Evolutionary conservation across 2,888 invertebrate species (phyloP), one percentile per base, ranked within the genome.

Genomic region (Cecidostiba fungosa): DNA sequence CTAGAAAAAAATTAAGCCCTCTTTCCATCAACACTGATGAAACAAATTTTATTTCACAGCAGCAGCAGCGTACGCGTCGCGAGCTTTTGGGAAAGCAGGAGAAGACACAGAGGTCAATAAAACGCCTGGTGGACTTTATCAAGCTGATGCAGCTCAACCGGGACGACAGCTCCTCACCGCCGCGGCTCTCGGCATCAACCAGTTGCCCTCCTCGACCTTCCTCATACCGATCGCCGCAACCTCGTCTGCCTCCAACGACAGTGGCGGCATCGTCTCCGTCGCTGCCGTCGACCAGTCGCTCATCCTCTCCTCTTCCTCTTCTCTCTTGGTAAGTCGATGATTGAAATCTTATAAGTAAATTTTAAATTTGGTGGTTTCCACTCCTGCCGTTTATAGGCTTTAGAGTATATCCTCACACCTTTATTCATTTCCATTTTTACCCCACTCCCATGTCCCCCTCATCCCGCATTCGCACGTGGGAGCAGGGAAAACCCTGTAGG

Each of bases 51-150:
- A 26, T 29, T 66, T 29, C 66, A 19, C 87, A 93, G 93, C 88
- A 92, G 81, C 93, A 93, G 88, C 91, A 92, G 70, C 92, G 91
- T 89, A 90, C 90, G 85, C 92, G 92, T 47, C 92, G 91, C 90
- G 93, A 93, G 86, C 87, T 91, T 87, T 85, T 92, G 90, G 92
- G 90, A 89, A 92, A 92, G 73, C 92, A 92, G 90, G 93, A 92
- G 90, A 92, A 90, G 89, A 93, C 92, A 19, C 93, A 92, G 91
- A 93, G 88, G 80, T 93, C 92, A 81, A 93, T 93, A 91, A 93
- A 92, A 77, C 92, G 92, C 32, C 90, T 93, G 83, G 90, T 92
- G 91, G 93, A 92, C 87, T 93, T 93, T 88, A 92, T 92, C 90
- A 92, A 91, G 77, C 86, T 90, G 91, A 92, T 92, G 89, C 93